Evolutionary conservation across 2,113 vertebrate species (phyloP).

Genomic region (Engraulis encrasicolus): DNA sequence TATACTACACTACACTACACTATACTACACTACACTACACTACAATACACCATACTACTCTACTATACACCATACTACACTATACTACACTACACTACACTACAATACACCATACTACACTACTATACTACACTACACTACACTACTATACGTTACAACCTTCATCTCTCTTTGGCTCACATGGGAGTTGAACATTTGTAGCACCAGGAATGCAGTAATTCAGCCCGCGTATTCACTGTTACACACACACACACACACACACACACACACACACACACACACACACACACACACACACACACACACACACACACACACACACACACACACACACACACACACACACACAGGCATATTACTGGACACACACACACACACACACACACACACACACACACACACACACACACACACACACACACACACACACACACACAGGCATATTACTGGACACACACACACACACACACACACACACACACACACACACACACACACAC

Average conservation of each 20-base stretch:
- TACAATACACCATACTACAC: too few relatives aligned
- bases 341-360: too few relatives aligned
- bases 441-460: too few relatives aligned
- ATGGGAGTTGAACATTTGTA: not conserved
- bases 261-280: not conserved
- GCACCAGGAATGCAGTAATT: not conserved
- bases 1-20: too few relatives aligned
- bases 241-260: not conserved
- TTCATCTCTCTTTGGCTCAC: not conserved
- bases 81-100: too few relatives aligned
- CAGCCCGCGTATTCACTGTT: not conserved
- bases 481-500: not conserved
- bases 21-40: too few relatives aligned
- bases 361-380: not conserved
- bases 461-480: not conserved
- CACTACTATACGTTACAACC: constrained; percentile 1
- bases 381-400: not conserved
- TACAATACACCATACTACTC: too few relatives aligned
- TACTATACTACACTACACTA: too few relatives aligned
- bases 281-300: not conserved
- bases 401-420: not conserved
- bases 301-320: not conserved
- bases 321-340: not conserved
- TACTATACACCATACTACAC: too few relatives aligned
- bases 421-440: not conserved